Conservation (phyloP, 1,140 invertebrate genomes). For the Diorhabda elongata region DNA sequence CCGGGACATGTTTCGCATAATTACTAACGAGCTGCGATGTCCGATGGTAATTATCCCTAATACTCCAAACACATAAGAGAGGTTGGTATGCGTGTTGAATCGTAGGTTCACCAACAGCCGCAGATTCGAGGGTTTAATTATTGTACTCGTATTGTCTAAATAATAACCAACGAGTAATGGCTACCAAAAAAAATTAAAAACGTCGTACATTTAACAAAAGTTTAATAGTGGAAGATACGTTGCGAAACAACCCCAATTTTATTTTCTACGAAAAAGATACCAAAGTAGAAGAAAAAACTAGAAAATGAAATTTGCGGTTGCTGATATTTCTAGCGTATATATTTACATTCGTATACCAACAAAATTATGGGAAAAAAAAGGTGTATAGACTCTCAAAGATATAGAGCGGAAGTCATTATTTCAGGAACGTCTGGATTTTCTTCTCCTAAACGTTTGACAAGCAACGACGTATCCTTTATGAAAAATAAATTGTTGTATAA, state of each 20-base stretch:
- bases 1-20: constrained; percentile 27
- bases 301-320: background rate
- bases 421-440: constrained; percentile 6
- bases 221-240: too few species aligned
- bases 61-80: constrained; percentile 9
- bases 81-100: constrained; percentile 12
- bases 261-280: too few species aligned
- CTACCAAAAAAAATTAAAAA: too few species aligned
- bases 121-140: constrained; percentile 8
- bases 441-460: constrained; percentile 1
- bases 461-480: too few species aligned
- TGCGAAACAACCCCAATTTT: too few species aligned
- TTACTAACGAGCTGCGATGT: constrained; percentile 29
- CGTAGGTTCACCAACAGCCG: constrained; percentile 10
- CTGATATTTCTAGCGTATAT: background rate
- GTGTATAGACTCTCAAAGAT: constrained; percentile 1
- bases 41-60: constrained; percentile 28
- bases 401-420: constrained; percentile 14
- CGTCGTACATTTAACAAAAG: too few species aligned
- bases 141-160: background rate
- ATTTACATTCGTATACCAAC: background rate
- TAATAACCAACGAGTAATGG: too few species aligned
- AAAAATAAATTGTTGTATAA: too few species aligned
- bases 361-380: background rate
- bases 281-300: background rate